Percentiles rank a stretch among this genome's conserved stretches.
phyloP scores from a whole-genome alignment of 2,113 vertebrate genomes.

The Hassar affinis region DNA sequence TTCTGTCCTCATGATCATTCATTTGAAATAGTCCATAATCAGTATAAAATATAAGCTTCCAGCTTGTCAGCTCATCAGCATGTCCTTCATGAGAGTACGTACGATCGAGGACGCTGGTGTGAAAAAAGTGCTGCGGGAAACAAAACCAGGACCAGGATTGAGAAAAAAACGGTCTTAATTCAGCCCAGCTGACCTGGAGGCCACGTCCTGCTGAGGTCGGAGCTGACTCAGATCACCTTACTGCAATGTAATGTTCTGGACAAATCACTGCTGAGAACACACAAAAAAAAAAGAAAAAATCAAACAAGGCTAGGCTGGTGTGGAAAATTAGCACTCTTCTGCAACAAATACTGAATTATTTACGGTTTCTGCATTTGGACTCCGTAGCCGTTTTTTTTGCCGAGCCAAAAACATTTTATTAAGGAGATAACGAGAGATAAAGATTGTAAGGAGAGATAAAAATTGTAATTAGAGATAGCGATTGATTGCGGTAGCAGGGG shows the following conservation, averaged over 20 bases:
- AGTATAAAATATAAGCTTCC: background rate
- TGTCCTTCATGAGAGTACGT: background rate
- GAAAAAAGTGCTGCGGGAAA: background rate
- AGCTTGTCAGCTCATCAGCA: background rate
- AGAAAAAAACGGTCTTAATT: background rate
- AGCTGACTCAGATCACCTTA: conserved; percentile 31
- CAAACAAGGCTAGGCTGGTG: conserved; percentile 19
- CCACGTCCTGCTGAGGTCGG: background rate
- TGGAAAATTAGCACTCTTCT: conserved; percentile 23
- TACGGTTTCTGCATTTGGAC: background rate
- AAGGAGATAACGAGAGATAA: background rate
- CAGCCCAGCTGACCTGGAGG: conserved; percentile 9
- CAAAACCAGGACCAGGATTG: background rate
- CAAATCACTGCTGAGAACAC: conserved; percentile 10
- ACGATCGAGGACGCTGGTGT: background rate
- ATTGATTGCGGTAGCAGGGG: background rate
- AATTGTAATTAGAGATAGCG: conserved; percentile 6
- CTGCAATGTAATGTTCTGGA: background rate
- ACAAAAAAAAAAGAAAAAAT: too few relatives aligned
- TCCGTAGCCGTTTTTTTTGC: background rate
- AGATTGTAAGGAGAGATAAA: conserved; percentile 10
- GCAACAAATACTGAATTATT: conserved; percentile 7
- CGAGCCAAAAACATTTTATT: background rate
- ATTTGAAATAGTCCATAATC: background rate
- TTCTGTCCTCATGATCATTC: background rate